Percentiles rank a stretch among this genome's conserved stretches.
These are phyloP conservation scores for Piprites chloris DNA, from an alignment of 2,113 vertebrate genomes.

Conservation along the genomic window DNA sequence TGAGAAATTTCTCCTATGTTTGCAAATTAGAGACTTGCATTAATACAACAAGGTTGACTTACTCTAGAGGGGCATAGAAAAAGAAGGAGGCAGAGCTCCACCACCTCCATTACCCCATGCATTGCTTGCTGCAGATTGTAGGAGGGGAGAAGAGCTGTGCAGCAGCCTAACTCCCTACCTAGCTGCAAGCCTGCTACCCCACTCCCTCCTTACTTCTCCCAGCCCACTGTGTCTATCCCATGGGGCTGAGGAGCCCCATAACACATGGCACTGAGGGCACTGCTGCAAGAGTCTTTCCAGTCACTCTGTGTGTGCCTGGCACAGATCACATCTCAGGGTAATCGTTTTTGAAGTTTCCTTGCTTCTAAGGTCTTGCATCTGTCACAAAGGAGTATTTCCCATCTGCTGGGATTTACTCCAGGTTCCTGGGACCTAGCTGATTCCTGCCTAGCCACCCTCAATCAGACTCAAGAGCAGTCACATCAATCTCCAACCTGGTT, in stretches of 20 bases:
- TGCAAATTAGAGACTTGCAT: background rate
- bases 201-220: background rate
- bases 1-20: background rate
- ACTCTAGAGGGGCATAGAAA: background rate
- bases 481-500: background rate
- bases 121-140: background rate
- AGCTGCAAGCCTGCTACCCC: background rate
- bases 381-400: constrained; percentile 39
- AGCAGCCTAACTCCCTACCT: background rate
- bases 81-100: background rate
- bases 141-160: background rate
- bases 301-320: background rate
- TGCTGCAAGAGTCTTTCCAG: background rate
- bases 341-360: constrained; percentile 19
- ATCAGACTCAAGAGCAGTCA: background rate
- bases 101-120: background rate
- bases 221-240: background rate
- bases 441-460: background rate
- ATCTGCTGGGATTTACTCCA: constrained; percentile 25
- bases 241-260: background rate
- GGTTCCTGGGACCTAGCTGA: background rate
- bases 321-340: constrained; percentile 8
- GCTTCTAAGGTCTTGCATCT: constrained; percentile 24
- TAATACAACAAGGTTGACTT: background rate
- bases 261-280: background rate